Evolutionary conservation across 2,888 invertebrate genomes (phyloP).

Genomic region (Hofmannophila pseudospretella): DNA sequence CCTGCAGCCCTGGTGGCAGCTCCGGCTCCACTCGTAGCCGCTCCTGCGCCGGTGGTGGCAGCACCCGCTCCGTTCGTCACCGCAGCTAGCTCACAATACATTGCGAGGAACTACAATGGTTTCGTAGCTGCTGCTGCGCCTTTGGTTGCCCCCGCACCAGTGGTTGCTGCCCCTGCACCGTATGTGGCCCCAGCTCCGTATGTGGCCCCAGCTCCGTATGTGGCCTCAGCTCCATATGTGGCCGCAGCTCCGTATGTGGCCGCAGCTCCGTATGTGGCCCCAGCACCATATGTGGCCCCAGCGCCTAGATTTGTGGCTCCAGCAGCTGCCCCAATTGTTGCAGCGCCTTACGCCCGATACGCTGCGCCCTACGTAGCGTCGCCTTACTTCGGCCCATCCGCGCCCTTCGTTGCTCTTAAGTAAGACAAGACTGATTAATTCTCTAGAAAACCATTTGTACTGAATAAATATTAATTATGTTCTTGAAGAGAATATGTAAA

Average conservation of each 20-base stretch:
- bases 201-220: slow-evolving; percentile 34
- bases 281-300: slow-evolving; percentile 28
- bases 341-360: slow-evolving; percentile 21
- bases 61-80: slow-evolving; percentile 78
- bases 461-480: slow-evolving; percentile 20
- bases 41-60: slow-evolving; percentile 39
- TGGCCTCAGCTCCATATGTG: slow-evolving; percentile 27
- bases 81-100: slow-evolving; percentile 80
- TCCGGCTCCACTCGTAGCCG: slow-evolving; percentile 40
- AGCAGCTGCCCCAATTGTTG: slow-evolving; percentile 19
- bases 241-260: no score
- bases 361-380: slow-evolving; percentile 28
- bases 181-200: slow-evolving; percentile 37
- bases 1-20: slow-evolving; percentile 48
- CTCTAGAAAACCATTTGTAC: slow-evolving; percentile 9
- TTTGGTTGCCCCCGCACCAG: slow-evolving; percentile 27
- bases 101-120: slow-evolving; percentile 79
- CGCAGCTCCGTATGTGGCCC: slow-evolving; percentile 16
- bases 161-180: slow-evolving; percentile 33
- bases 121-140: slow-evolving; percentile 64
- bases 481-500: no score
- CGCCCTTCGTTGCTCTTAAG: slow-evolving; percentile 50
- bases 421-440: slow-evolving; percentile 42
- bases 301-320: slow-evolving; percentile 18
- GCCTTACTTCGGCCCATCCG: slow-evolving; percentile 48